Evolutionary conservation across 92 coral and sea anemone genomes (phyloP).

Genomic region (Paramuricea clavata): DNA sequence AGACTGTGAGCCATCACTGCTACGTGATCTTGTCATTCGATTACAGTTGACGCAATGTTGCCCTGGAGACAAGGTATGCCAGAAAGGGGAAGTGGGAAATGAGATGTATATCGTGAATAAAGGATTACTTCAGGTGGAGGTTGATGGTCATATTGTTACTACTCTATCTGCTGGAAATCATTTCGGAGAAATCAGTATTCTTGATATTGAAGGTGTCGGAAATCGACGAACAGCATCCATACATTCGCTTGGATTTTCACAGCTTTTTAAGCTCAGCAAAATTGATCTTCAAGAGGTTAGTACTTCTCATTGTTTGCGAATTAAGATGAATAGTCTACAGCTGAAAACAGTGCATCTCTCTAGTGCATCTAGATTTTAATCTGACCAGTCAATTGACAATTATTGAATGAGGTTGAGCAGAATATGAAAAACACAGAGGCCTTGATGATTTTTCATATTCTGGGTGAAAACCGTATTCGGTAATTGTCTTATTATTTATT

Average conservation of each 20-base stretch:
- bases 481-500: too few species aligned
- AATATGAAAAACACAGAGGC: too few species aligned
- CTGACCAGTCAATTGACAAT: too few species aligned
- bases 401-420: too few species aligned
- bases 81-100: slow-evolving; percentile 91
- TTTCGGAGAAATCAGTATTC: slow-evolving; percentile 95
- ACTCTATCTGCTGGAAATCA: slow-evolving; percentile 90
- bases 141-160: slow-evolving; percentile 77
- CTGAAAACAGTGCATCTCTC: too few species aligned
- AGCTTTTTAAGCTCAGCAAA: slow-evolving; percentile 92
- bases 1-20: slow-evolving; percentile 91
- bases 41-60: slow-evolving; percentile 86
- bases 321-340: not conserved
- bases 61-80: slow-evolving; percentile 92
- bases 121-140: slow-evolving; percentile 87
- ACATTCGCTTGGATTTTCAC: slow-evolving; percentile 93
- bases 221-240: slow-evolving; percentile 98
- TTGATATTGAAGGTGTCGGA: slow-evolving; percentile 91
- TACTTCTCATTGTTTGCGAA: not conserved
- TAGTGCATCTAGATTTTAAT: too few species aligned
- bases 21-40: slow-evolving; percentile 86
- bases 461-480: too few species aligned
- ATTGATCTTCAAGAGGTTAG: slow-evolving; percentile 79
- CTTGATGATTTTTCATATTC: too few species aligned
- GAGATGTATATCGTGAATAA: slow-evolving; percentile 97